Evolutionary conservation across 2,113 vertebrate species (phyloP).

Genomic region (Lethenteron reissneri): DNA sequence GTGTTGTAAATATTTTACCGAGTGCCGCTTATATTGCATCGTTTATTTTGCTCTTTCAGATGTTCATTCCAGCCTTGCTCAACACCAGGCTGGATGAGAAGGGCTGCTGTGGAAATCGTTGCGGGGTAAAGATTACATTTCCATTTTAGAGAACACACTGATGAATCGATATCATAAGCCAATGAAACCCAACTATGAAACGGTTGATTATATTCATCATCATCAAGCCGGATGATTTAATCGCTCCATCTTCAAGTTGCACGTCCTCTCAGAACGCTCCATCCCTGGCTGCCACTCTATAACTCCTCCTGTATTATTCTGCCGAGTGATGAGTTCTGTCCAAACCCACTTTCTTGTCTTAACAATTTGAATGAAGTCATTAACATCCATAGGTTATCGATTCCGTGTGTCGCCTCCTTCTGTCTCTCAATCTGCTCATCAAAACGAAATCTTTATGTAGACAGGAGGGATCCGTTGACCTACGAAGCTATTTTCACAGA

Average conservation of each 20-base stretch:
- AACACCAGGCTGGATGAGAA: not conserved
- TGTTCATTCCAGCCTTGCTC: conserved; percentile 1
- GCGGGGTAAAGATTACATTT: conserved; percentile 5
- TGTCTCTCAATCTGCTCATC: no score
- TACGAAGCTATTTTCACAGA: not conserved
- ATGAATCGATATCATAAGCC: not conserved
- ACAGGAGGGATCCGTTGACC: not conserved
- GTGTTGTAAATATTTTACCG: no score
- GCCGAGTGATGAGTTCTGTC: no score
- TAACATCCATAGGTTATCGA: not conserved
- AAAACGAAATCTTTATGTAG: no score
- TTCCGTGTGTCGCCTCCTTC: not conserved
- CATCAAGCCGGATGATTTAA: not conserved
- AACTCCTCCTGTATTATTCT: no score
- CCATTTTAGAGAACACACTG: not conserved
- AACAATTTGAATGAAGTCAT: not conserved
- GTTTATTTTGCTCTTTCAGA: not conserved
- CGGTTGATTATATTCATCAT: not conserved
- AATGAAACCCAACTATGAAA: not conserved
- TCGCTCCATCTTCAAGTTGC: not conserved
- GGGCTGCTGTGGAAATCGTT: conserved; percentile 2
- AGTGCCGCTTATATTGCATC: no score
- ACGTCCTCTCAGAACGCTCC: no score
- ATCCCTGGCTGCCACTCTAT: no score
- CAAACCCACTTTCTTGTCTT: no score